These are phyloP conservation scores for Neoitamus cyanurus DNA, from an alignment of 2,888 invertebrate genomes.

Conservation along the genomic window DNA sequence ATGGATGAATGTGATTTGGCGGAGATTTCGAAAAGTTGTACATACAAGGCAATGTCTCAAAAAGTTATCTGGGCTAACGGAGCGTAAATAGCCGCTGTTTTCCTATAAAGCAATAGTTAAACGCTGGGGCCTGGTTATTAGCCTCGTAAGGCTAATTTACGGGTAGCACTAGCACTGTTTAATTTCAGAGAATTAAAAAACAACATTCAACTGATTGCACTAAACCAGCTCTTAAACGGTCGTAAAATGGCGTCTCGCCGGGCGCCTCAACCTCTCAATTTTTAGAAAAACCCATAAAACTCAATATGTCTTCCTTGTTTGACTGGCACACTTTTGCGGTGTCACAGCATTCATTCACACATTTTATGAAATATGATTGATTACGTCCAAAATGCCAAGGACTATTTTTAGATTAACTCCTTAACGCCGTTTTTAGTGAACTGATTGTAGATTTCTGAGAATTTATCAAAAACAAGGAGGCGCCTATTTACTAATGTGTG, in stretches of 20 bases:
- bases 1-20: constrained; percentile 27
- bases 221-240: neutral
- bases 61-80: neutral
- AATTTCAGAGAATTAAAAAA: neutral
- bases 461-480: neutral
- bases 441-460: neutral
- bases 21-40: constrained; percentile 11
- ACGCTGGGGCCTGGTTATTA: neutral
- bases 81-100: neutral
- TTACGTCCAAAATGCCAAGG: neutral
- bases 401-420: neutral
- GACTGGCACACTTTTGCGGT: neutral
- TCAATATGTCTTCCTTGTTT: neutral
- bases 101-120: neutral
- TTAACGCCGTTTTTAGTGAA: neutral
- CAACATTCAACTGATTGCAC: neutral
- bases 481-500: too few species aligned
- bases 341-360: neutral
- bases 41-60: neutral
- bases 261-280: neutral
- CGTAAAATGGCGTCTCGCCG: neutral
- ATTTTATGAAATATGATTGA: neutral
- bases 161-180: neutral
- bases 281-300: neutral
- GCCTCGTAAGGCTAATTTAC: neutral